Conservation (phyloP, 2,888 invertebrate genomes). For the Mythimna albipuncta region DNA sequence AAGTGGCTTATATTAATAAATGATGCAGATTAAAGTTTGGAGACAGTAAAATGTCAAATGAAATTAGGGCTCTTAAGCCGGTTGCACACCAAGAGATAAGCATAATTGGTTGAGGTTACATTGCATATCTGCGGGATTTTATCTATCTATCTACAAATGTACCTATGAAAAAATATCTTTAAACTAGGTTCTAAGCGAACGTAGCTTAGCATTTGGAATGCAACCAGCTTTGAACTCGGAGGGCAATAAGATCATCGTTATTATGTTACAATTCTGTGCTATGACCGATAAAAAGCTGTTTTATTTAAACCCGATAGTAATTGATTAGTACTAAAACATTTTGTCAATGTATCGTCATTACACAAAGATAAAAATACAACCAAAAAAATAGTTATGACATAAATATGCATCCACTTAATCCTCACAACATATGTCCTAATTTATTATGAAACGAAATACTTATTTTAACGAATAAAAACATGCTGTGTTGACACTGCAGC, state of each 20-base stretch:
- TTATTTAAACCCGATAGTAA: neutral
- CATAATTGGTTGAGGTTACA: neutral
- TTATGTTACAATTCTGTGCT: neutral
- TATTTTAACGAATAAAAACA: conserved; percentile 18
- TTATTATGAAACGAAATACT: conserved; percentile 14
- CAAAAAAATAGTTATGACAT: neutral
- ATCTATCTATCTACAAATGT: neutral
- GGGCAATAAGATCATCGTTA: neutral
- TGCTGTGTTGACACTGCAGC: conserved; percentile 33
- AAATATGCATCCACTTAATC: neutral
- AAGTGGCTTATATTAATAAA: conserved; percentile 32
- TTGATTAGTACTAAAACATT: neutral
- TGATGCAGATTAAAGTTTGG: conserved; percentile 9
- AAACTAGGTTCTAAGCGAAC: neutral
- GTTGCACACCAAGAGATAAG: neutral
- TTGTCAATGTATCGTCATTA: neutral
- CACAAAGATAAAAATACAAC: neutral
- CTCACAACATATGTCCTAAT: neutral
- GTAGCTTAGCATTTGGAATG: neutral
- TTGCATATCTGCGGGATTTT: no score
- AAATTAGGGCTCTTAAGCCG: conserved; percentile 4
- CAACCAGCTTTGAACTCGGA: conserved; percentile 2
- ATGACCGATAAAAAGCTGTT: neutral
- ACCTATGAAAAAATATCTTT: no score
- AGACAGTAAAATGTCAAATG: conserved; percentile 20